phyloP scores from a whole-genome alignment of 1,140 invertebrate genomes.

The Diachasma alloeum region DNA sequence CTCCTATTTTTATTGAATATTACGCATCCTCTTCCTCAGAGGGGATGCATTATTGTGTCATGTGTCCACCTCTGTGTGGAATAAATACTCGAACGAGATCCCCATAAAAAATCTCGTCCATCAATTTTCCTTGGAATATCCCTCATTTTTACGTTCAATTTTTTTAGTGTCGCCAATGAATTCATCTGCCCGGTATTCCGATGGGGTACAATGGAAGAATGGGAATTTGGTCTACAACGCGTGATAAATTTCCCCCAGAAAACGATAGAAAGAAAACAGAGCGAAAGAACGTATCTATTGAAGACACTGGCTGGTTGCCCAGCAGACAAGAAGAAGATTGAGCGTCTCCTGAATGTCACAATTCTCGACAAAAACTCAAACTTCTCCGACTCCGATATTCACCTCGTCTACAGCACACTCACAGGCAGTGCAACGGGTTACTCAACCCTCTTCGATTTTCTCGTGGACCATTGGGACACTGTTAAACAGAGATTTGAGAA shows the following conservation, averaged over 20 bases:
- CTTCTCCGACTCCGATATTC: conserved; percentile 77
- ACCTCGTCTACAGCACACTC: conserved; percentile 76
- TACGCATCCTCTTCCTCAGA: too few relatives aligned
- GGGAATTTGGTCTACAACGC: conserved; percentile 79
- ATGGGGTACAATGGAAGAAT: conserved; percentile 78
- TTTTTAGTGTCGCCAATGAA: conserved; percentile 73
- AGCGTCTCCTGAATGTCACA: conserved; percentile 73
- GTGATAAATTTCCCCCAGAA: conserved; percentile 76
- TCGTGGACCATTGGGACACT: conserved; percentile 72
- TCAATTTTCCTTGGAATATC: too few relatives aligned
- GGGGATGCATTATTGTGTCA: too few relatives aligned
- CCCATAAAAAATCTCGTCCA: too few relatives aligned
- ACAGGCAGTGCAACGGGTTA: conserved; percentile 73
- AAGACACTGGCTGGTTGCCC: conserved; percentile 81
- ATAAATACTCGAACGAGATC: too few relatives aligned
- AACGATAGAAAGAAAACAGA: conserved; percentile 66
- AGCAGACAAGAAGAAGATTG: conserved; percentile 71
- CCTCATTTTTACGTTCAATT: background rate
- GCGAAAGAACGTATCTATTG: conserved; percentile 77
- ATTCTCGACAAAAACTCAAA: conserved; percentile 73
- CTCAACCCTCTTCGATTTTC: conserved; percentile 74
- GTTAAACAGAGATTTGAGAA: conserved; percentile 72
- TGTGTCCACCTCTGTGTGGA: too few relatives aligned
- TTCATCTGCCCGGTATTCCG: conserved; percentile 81
- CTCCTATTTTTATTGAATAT: too few relatives aligned